These are phyloP conservation scores for Drosophila rellima DNA, from an alignment of 2,888 invertebrate genomes.

Conservation along the genomic window DNA sequence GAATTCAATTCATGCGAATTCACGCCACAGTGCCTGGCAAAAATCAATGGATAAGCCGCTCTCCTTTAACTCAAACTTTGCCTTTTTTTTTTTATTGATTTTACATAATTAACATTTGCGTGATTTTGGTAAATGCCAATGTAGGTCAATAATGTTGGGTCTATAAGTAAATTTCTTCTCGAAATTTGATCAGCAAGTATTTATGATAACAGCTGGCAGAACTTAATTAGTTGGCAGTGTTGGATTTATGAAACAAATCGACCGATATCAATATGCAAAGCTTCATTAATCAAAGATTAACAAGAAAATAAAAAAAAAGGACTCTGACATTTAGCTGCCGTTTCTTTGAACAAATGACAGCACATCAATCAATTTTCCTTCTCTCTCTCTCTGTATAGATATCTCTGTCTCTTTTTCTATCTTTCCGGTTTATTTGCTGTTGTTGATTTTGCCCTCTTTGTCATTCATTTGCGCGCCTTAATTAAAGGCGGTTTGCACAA, in stretches of 20 bases:
- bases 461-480: slow-evolving; percentile 40
- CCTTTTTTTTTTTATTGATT: slow-evolving; percentile 66
- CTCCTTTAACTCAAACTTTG: slow-evolving; percentile 19
- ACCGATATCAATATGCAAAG: slow-evolving; percentile 25
- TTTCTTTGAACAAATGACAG: slow-evolving; percentile 49
- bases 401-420: not conserved
- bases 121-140: slow-evolving; percentile 41
- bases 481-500: slow-evolving; percentile 61
- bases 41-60: slow-evolving; percentile 55
- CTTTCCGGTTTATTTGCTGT: not conserved
- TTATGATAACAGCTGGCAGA: not conserved
- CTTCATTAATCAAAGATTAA: slow-evolving; percentile 59
- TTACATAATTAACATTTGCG: slow-evolving; percentile 66
- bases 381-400: not conserved
- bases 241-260: slow-evolving; percentile 3
- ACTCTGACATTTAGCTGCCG: slow-evolving; percentile 36
- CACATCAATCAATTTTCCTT: slow-evolving; percentile 59
- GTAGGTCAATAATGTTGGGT: slow-evolving; percentile 42
- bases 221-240: not conserved
- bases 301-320: not conserved
- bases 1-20: slow-evolving; percentile 27
- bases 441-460: slow-evolving; percentile 19
- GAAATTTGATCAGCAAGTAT: not conserved
- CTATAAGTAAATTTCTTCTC: not conserved
- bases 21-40: slow-evolving; percentile 53